A percentile compares a stretch with the other conserved stretches of the same genome.
Evolutionary conservation across 1,140 invertebrate genomes (phyloP).

Genomic region (Chionoecetes opilio): DNA sequence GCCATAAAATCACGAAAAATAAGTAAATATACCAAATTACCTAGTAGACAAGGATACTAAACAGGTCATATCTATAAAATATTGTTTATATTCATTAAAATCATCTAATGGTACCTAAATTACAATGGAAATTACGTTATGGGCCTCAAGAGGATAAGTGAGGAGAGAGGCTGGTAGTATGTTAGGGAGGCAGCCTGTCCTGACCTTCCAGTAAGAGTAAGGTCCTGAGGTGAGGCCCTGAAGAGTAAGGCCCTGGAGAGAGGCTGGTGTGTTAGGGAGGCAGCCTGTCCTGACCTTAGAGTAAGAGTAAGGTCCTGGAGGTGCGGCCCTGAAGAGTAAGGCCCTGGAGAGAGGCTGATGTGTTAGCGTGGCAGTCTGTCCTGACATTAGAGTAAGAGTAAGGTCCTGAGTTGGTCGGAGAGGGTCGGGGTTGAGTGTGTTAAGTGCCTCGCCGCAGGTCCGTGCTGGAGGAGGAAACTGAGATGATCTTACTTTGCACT

Average conservation of each 20-base stretch:
- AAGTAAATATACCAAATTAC: too few relatives aligned
- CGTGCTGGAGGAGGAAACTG: not conserved
- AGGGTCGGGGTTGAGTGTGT: slow-evolving; percentile 15
- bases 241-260: not conserved
- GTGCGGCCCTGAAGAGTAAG: not conserved
- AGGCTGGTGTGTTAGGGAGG: not conserved
- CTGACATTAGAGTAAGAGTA: not conserved
- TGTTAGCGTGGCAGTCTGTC: not conserved
- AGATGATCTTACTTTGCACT: not conserved
- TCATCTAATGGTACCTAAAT: too few relatives aligned
- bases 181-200: not conserved
- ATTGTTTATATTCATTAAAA: too few relatives aligned
- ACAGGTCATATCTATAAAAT: too few relatives aligned
- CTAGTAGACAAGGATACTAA: too few relatives aligned
- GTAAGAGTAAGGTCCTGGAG: not conserved
- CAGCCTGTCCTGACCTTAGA: too few relatives aligned
- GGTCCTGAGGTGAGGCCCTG: not conserved
- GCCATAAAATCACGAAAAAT: too few relatives aligned
- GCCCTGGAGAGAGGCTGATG: not conserved
- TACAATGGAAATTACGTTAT: too few relatives aligned
- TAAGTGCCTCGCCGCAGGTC: not conserved
- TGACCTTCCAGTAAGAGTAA: too few relatives aligned
- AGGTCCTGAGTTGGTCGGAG: not conserved
- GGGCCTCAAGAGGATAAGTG: not conserved
- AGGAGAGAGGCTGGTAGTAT: not conserved